Evolutionary conservation across 1,140 invertebrate genomes (phyloP).

Genomic region (Anoplophora glabripennis): DNA sequence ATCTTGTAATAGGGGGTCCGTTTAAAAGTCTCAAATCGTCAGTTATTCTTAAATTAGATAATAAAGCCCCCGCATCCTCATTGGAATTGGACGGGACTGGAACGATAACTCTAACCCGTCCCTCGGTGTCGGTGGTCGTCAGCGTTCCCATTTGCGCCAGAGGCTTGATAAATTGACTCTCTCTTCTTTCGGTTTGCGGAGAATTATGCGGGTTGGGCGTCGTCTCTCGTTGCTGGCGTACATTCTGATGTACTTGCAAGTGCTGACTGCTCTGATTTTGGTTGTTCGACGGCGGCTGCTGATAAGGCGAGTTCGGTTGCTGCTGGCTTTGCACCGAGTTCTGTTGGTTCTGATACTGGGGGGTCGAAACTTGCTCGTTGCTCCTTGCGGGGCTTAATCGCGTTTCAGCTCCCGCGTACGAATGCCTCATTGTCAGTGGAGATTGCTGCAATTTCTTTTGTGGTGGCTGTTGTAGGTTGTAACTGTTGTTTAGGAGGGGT

Average conservation of each 20-base stretch:
- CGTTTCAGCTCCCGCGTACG: constrained; percentile 42
- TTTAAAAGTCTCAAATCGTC: constrained; percentile 40
- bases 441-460: constrained; percentile 44
- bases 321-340: neutral
- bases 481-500: constrained; percentile 42
- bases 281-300: neutral
- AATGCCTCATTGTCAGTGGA: constrained; percentile 36
- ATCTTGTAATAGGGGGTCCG: constrained; percentile 66
- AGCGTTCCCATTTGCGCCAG: constrained; percentile 62
- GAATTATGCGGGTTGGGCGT: constrained; percentile 19
- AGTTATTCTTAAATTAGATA: constrained; percentile 51
- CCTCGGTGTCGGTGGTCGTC: constrained; percentile 57
- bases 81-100: constrained; percentile 49
- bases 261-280: constrained; percentile 3
- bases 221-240: constrained; percentile 8
- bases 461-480: constrained; percentile 37
- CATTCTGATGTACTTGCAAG: constrained; percentile 23
- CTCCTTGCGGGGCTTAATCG: constrained; percentile 33
- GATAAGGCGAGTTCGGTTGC: neutral
- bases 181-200: constrained; percentile 33
- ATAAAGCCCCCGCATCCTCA: constrained; percentile 34
- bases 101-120: constrained; percentile 56
- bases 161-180: constrained; percentile 62
- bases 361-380: constrained; percentile 34
- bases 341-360: constrained; percentile 6